Evolutionary conservation across 2,888 invertebrate species (phyloP), one percentile per base, ranked within the genome.

Genomic region (Campoplex capitator): DNA sequence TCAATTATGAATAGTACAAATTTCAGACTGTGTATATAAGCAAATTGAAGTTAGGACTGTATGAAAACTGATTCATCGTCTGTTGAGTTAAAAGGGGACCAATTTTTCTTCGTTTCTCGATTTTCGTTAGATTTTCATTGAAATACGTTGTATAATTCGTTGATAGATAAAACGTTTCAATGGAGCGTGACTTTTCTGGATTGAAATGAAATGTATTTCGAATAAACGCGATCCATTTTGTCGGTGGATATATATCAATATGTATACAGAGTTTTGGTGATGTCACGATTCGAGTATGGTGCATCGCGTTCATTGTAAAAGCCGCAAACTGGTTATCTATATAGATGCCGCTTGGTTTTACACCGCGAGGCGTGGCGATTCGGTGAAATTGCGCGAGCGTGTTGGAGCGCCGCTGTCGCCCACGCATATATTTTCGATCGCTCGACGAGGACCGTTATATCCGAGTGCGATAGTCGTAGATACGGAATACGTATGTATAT

Each of bases 321-420:
- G 75, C 87, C 82, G 79, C 87, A 87, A 87, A 87, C 82, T 87
- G 79, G 78, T 87, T 85, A 85, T 87, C 84, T 51, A 79, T 51
- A 79, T 42, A 70, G 78, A 81, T 28, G 73, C 77, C 82, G 75
- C 62, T 28, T 23, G 56, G 76, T 77, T 73, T 77, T 77, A 74
- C 67, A 83, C 83, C 80, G 23, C 23, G 83, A 84, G 85, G 88
- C 88, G 88, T 88, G 88, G 88, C 88, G 77, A 74, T 85, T 85
- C 76, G 83, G 83, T 77, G 80, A 81, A 88, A 87, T 84, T 84
- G 87, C 82, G 58, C 73, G 83, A 85, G 83, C 88, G 88, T 87
- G 77, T 35, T 51, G 80, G 74, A 75, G 68, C 65, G 65, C 32
- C 48, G 51, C 28, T 6, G 35, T 76, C 38, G 45, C 79, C 62